A percentile compares a stretch with the other conserved stretches of the same genome.
phyloP scores from a whole-genome alignment of 1,140 invertebrate species.

The Heliothis virescens region DNA sequence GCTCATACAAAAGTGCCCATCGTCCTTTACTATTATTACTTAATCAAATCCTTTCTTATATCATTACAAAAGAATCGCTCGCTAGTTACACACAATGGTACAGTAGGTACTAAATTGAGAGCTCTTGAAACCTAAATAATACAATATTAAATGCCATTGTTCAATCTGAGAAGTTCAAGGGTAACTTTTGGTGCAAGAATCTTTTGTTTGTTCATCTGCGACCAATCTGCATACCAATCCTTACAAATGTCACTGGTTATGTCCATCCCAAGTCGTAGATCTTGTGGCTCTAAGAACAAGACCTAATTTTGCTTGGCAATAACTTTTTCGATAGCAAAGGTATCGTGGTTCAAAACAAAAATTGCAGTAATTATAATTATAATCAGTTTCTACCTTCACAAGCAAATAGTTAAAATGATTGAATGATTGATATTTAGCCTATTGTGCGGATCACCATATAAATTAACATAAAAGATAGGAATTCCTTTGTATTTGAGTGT shows the following conservation, averaged over 20 bases:
- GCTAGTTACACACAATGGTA: neutral
- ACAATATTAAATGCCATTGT: constrained; percentile 39
- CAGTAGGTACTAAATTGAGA: constrained; percentile 26
- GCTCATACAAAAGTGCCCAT: too few relatives aligned
- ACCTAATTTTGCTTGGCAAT: neutral
- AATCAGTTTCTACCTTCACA: constrained; percentile 9
- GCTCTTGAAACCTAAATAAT: constrained; percentile 34
- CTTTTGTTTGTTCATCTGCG: constrained; percentile 37
- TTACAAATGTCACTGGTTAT: neutral
- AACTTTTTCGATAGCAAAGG: neutral
- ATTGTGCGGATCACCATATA: neutral
- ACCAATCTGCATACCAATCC: constrained; percentile 31
- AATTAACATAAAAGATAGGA: neutral
- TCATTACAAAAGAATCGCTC: constrained; percentile 23
- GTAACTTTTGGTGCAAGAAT: constrained; percentile 1
- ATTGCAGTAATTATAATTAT: constrained; percentile 21
- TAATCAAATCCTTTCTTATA: constrained; percentile 11
- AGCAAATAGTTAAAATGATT: constrained; percentile 32
- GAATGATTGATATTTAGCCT: neutral
- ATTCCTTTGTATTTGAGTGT: neutral
- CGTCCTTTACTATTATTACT: neutral
- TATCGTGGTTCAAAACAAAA: neutral
- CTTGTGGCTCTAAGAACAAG: neutral
- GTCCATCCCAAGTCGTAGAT: neutral
- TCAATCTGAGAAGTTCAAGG: constrained; percentile 40